Evolutionary conservation across 2,113 vertebrate genomes (phyloP), one percentile per base, ranked within the genome.

Genomic region (Crypturellus undulatus): DNA sequence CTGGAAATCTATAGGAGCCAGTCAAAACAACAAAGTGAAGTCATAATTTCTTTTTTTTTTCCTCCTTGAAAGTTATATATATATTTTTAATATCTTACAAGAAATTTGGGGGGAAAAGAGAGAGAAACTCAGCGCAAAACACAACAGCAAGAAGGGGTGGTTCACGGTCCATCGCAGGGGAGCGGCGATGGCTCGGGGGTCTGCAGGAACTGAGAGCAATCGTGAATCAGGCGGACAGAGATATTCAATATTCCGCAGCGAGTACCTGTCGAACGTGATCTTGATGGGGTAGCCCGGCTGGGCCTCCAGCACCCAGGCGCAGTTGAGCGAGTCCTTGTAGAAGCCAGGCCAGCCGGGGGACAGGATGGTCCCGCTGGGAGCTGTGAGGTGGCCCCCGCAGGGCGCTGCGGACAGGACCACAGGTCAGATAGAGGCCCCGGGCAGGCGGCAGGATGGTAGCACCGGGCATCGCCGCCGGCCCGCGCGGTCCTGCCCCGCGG

Each of bases 201-300:
- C 26, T 4, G 36, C 30, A 6, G 25, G 2, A 84, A 5, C 42
- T 13, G 1, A 26, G 17, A 9, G 0, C 24, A 7, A 8, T 18
- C 5, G 7, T 40, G 40, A 20, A 28, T 42, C 28, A 6, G 12
- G 1, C 3, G 0, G 1, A 14, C 1, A 5, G 34, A 45, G 28
- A 12, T 3, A 7, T 2, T 9, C 78, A 28, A 70, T n/a, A 32
- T 20, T 1, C 16, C 19, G 2, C 5, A 13, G 14, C 1, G 34
- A 56, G 67, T 45, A 99, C 99, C 99, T 99, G 98, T 99, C 99
- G 21, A 99, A 99, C 38, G 99, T 99, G 97, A 99, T 99, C 97
- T 99, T 99, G 98, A 99, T 99, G 93, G 99, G 99, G 95, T 99
- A 99, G 89, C 99, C 99, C 2, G 99, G 99, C 94, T 99, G 99